Conservation (phyloP, 2,888 invertebrate species). For the Chaitophorus viminalis region DNA sequence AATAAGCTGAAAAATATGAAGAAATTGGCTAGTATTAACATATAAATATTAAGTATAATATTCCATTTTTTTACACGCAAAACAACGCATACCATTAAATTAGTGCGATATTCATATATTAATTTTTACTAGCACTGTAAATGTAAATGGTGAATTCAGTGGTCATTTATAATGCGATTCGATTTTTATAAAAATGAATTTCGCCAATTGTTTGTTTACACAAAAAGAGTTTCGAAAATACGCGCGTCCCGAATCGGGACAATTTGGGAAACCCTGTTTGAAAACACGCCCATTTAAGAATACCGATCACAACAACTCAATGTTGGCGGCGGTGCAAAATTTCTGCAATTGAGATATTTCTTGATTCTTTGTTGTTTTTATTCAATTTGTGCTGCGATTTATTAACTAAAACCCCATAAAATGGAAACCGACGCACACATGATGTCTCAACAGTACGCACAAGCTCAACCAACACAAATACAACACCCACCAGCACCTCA, state of each 20-base stretch:
- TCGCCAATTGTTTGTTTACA: background rate
- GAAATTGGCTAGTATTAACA: too few relatives aligned
- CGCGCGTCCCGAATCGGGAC: background rate
- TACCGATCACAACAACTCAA: constrained; percentile 39
- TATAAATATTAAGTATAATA: too few relatives aligned
- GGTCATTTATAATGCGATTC: background rate
- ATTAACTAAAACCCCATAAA: background rate
- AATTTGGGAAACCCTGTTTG: constrained; percentile 52
- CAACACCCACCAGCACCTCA: constrained; percentile 55
- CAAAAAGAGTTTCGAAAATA: constrained; percentile 23
- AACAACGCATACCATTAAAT: too few relatives aligned
- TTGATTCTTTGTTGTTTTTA: constrained; percentile 43
- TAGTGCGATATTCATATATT: too few relatives aligned
- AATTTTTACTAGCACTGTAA: too few relatives aligned
- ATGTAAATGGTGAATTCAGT: too few relatives aligned
- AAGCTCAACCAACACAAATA: constrained; percentile 53
- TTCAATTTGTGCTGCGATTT: background rate
- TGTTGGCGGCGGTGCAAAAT: constrained; percentile 34
- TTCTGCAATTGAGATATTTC: constrained; percentile 19
- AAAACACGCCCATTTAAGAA: constrained; percentile 51
- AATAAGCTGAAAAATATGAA: too few relatives aligned
- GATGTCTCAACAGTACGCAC: constrained; percentile 57
- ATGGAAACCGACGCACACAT: constrained; percentile 60
- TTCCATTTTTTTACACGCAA: too few relatives aligned
- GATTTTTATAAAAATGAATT: background rate